Percentiles rank a stretch among this genome's conserved stretches.
Evolutionary conservation across 92 coral and sea anemone genomes (phyloP).

Genomic region (Galaxea fascicularis): DNA sequence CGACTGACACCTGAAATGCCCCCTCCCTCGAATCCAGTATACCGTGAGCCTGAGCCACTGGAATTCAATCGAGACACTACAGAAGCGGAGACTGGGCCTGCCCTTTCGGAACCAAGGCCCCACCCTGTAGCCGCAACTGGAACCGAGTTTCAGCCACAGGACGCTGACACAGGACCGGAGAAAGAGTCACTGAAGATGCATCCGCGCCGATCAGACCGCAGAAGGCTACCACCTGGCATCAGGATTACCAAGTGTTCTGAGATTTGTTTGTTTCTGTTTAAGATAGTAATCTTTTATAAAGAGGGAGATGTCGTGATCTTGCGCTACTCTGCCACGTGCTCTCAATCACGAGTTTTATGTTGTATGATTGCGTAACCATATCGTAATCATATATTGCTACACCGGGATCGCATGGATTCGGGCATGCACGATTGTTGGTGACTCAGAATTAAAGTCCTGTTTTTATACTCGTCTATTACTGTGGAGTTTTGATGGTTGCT

Average conservation of each 20-base stretch:
- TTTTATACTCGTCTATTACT: no score
- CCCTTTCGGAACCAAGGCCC: constrained; percentile 8
- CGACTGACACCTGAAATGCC: constrained; percentile 37
- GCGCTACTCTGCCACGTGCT: neutral
- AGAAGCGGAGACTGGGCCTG: constrained; percentile 3
- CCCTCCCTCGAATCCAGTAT: constrained; percentile 8
- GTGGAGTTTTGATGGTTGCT: no score
- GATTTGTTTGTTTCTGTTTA: neutral
- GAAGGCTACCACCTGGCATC: no score
- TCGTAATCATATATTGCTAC: no score
- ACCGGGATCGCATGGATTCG: no score
- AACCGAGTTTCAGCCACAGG: neutral
- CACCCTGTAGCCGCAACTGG: neutral
- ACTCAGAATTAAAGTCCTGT: no score
- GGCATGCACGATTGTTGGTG: no score
- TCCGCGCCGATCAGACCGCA: no score
- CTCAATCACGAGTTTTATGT: no score
- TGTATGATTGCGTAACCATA: no score
- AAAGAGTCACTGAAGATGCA: neutral
- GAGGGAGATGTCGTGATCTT: neutral
- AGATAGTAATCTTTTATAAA: neutral
- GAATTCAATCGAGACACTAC: neutral
- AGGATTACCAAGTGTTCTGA: no score
- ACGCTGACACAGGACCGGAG: neutral
- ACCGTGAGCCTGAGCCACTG: neutral